Evolutionary conservation across 2,113 vertebrate species (phyloP), one percentile per base, ranked within the genome.

Genomic region (Platycercus adscitus): DNA sequence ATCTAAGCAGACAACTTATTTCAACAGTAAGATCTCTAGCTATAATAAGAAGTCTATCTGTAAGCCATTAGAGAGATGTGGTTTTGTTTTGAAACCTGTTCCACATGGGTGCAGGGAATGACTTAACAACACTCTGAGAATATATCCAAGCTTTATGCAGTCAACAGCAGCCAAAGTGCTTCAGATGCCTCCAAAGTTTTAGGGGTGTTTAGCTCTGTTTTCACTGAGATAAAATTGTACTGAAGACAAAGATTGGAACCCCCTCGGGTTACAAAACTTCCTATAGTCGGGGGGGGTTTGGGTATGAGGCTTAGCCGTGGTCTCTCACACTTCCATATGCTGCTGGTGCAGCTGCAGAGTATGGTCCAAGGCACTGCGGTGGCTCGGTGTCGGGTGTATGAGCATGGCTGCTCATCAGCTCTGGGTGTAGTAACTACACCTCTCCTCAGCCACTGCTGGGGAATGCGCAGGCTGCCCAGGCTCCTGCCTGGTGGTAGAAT

Each of bases 301-400:
- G 44, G 13, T 28, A 5, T 18, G 9, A 56, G 28, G 18, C n/a
- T 69, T 19, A 53, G 29, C 14, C 6, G 3, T 41, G 25, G 31
- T 16, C n/a, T 52, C 37, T 24, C n/a, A 37, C 9, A 5, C 33
- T 13, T 39, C 49, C 23, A 4, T 4, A 18, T 15, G 21, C 56
- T 35, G 33, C 33, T 35, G 13, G 33, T 58, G 56, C 56, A 58
- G 56, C 9, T 58, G 56, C 20, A 58, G 33, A 15, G 9, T 58
- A 35, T 5, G 56, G 21, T 24, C 33, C 9, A 10, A 33, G 39
- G 31, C 29, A 6, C 2, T 1, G 2, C 0, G 2, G 46, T 0
- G 2, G 52, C n/a, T 41, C 28, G 0, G 3, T 17, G 61, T 37
- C 10, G n/a, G 25, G 37, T 24, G 33, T 35, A 35, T 58, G 56